Base-by-base conservation (phyloP, 2,888 invertebrate genomes). In the Tenthredo scrophulariae region DNA sequence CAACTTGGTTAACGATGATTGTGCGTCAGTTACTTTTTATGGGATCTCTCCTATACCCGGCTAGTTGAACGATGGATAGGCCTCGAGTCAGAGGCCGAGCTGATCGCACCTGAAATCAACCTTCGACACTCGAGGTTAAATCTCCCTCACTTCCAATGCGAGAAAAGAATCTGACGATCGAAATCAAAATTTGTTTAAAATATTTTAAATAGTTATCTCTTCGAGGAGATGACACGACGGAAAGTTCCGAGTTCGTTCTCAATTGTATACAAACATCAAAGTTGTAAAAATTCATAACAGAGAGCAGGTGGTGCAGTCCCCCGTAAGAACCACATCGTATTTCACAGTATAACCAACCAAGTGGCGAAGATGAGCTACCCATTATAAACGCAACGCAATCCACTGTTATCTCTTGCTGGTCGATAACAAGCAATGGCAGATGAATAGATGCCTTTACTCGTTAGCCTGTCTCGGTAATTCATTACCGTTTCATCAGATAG, bases 1-100 rank as follows among this genome's bases (percentile, higher is more conserved):
- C 82, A 82, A 65, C 65, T 65, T 67, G 82, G 82, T 82, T 82
- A 82, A 82, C 82, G 82, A 82, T 82, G 82, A 82, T 65, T 65
- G 82, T 82, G 43, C 62, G 82, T 82, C 82, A 65, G 82, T 22
- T 65, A 65, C 50, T 82, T 65, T 65, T 82, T 58, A 82, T 79
- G 79, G 79, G 54, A 79, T 33, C 54, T 37, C 37, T 37, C 54
- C 26, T n/a, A 22, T 13, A 40, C 15, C 58, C n/a, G 58, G 5
- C 58, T 33, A 43, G 40, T 82, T 65, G 62, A 82, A 65, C 82
- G 82, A 82, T 82, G 65, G 82, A 82, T 82, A 67, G 65, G 65
- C 65, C 18, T 29, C 40, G 43, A 67, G 82, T 82, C 82, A 62
- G 65, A 65, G 82, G 82, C 43, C 65, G 65, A 43, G 37, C n/a